Evolutionary conservation across 1,140 invertebrate species (phyloP), one percentile per base, ranked within the genome.

Genomic region (Conus betulinus): DNA sequence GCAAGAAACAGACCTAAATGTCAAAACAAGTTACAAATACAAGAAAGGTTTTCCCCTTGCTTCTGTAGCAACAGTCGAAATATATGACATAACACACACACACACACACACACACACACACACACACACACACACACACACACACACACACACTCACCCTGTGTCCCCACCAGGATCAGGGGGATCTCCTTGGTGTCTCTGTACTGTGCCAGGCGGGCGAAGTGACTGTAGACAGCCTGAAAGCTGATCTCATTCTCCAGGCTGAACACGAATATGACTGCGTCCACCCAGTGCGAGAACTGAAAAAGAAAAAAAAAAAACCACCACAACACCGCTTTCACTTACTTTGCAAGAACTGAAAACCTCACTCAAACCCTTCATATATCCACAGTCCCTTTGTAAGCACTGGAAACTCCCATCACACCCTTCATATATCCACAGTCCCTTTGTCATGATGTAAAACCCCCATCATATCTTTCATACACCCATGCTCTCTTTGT

Each of bases 271-370:
- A 99, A 98, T 91, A 99, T 98, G 88, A 99, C 98, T 82, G 98
- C 99, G 96, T 99, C 99, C 94, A 99, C 98, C 99, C 99, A 99
- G 90, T 98, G 97, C 82, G 98, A 98, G 96, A 99, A 99, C 98
- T 99, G 96, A 51, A 95, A 95, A 81, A 60, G 89, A 89, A 91
- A 85, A 89, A 89, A 92, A 23, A 11, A 71, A 0, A 11, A 71
- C 67, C n/a, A n/a, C n/a, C n/a, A 71, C 67, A 71, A 11, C 23
- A 20, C 20, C 67, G 7, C 67, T 39, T 39, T 3, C 39, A 39
- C 39, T 39, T 39, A 39, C 39, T 39, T 39, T 39, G 39, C 39
- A 39, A 39, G 39, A 39, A 39, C 39, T 39, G 39, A 39, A 39
- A 39, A 39, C 39, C 39, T 39, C 23, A 0, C 10, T 39, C 39